Conservation (phyloP, 1,140 invertebrate species). For the Capitella teleta region DNA sequence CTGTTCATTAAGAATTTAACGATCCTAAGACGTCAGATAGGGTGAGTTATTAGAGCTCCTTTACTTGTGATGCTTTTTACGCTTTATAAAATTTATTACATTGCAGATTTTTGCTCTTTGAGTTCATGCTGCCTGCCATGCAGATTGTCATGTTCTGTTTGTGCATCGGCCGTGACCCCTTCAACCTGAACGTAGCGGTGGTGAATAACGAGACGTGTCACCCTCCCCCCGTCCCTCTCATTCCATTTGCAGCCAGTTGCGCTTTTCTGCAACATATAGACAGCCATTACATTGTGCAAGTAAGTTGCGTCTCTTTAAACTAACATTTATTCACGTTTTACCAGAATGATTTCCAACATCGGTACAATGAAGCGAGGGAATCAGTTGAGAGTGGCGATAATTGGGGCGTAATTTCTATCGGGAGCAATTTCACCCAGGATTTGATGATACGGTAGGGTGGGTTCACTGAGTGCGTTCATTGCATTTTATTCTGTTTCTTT, state of each 20-base stretch:
- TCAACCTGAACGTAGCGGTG: conserved; percentile 68
- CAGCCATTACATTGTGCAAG: conserved; percentile 22
- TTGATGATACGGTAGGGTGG: conserved; percentile 49
- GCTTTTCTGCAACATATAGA: conserved; percentile 21
- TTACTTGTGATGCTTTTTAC: not conserved
- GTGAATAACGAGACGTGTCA: conserved; percentile 45
- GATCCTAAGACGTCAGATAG: conserved; percentile 83
- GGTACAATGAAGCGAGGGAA: conserved; percentile 53
- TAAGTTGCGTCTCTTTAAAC: conserved; percentile 2
- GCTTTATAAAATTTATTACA: not conserved
- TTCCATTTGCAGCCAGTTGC: conserved; percentile 10
- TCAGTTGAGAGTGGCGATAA: conserved; percentile 62
- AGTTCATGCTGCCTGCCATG: conserved; percentile 79
- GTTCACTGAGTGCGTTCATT: too few species aligned
- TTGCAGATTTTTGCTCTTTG: conserved; percentile 52
- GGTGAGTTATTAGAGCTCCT: conserved; percentile 44
- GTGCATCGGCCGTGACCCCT: conserved; percentile 82
- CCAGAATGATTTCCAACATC: conserved; percentile 18
- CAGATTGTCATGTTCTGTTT: conserved; percentile 92
- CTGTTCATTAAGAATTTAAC: conserved; percentile 85
- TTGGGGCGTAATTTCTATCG: conserved; percentile 77
- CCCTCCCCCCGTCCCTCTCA: too few species aligned
- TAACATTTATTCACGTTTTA: not conserved
- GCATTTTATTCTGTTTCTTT: too few species aligned
- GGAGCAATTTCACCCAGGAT: conserved; percentile 72